Percentiles rank a stretch among this genome's conserved stretches.
Evolutionary conservation across 2,797 vertebrate species (phyloP).

Genomic region (Babyrousa celebensis): DNA sequence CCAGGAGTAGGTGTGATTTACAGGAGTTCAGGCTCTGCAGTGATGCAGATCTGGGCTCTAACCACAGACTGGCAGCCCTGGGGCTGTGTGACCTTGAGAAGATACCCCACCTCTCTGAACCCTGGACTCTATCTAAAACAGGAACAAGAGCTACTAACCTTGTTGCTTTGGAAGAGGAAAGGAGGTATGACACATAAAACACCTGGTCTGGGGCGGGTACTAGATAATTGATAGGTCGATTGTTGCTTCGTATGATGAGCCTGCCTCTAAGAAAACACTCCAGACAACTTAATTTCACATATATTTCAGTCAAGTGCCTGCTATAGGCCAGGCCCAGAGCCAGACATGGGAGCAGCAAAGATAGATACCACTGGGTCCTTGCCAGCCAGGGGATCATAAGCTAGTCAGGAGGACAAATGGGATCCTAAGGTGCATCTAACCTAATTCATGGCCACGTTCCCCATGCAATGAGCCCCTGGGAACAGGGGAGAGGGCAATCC

Average conservation of each 20-base stretch:
- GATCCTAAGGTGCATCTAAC: constrained; percentile 62
- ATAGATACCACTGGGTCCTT: neutral
- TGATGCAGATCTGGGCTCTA: neutral
- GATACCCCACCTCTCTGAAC: neutral
- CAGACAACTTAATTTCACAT: constrained; percentile 1
- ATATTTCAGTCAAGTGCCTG: constrained; percentile 34
- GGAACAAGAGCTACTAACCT: neutral
- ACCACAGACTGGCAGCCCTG: neutral
- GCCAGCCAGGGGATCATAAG: constrained; percentile 49
- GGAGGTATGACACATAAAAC: neutral
- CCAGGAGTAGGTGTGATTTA: neutral
- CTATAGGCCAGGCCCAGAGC: neutral
- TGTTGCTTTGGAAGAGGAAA: neutral
- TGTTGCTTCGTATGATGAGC: neutral
- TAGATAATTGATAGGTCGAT: neutral
- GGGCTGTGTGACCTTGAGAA: neutral
- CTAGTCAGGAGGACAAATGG: constrained; percentile 59
- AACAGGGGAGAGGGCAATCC: neutral
- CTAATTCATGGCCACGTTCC: constrained; percentile 70
- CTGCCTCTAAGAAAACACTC: constrained; percentile 27
- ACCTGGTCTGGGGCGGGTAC: neutral
- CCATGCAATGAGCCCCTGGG: neutral
- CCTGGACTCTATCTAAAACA: neutral
- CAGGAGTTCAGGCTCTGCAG: neutral
- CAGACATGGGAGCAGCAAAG: neutral